These are phyloP conservation scores for Acleris cristana DNA, from an alignment of 2,888 invertebrate species.

Conservation along the genomic window DNA sequence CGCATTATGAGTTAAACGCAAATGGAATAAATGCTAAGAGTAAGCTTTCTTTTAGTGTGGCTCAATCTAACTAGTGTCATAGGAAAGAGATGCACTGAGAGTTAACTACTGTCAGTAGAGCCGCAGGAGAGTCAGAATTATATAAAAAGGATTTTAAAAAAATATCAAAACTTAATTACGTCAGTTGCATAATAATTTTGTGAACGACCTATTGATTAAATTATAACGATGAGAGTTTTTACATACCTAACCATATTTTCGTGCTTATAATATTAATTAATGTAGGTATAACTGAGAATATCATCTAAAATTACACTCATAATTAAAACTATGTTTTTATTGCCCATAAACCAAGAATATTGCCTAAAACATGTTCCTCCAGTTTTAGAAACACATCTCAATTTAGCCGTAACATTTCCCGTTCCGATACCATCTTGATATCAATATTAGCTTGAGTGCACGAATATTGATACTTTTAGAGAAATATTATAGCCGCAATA, in stretches of 20 bases:
- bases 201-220: no score
- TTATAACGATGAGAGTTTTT: not conserved
- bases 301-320: not conserved
- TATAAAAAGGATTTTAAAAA: no score
- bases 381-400: slow-evolving; percentile 22
- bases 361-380: slow-evolving; percentile 21
- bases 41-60: no score
- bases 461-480: slow-evolving; percentile 20
- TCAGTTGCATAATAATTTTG: no score
- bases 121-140: no score
- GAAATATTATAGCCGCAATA: slow-evolving; percentile 21
- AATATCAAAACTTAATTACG: no score
- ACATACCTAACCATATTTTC: not conserved
- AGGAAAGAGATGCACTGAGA: no score
- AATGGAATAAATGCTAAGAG: no score
- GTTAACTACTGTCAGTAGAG: no score
- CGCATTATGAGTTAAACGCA: no score
- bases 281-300: not conserved
- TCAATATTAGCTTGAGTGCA: slow-evolving; percentile 18
- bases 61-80: no score
- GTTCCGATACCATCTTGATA: slow-evolving; percentile 31
- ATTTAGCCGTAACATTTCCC: slow-evolving; percentile 19
- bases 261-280: not conserved
- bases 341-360: slow-evolving; percentile 16
- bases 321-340: slow-evolving; percentile 20